Base-by-base conservation (phyloP, 2,797 vertebrate genomes). In the Atherinosoma microstoma region DNA sequence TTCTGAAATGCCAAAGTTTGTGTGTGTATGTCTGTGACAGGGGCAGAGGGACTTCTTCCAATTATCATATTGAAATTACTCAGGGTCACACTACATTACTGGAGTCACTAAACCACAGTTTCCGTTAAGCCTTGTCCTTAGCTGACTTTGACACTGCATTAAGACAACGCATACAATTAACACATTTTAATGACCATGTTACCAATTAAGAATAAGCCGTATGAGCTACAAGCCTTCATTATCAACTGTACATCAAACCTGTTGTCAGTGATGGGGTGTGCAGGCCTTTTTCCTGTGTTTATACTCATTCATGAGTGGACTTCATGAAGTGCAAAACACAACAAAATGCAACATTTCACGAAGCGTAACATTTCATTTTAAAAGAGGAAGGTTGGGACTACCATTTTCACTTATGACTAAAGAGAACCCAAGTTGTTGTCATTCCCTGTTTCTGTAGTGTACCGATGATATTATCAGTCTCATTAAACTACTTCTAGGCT, bases 141-240 rank as follows among this genome's bases (percentile, higher is more conserved):
- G 82, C 79, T 88, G 80, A 90, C 84, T 90, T 90, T 86, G 87
- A 90, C 85, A 67, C 78, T 70, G 80, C 78, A 71, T 89, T 91
- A 85, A 76, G 78, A 89, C 78, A 87, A 83, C 87, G 89, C 85
- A 75, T 84, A 76, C 89, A 89, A 90, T 92, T 88, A 92, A 86
- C 90, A 85, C 86, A 82, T 84, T 91, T 90, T 93, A 92, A 92
- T 94, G 89, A 80, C 75, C 58, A 51, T 79, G 70, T 83, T 85
- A 85, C 67, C 84, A 89, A 92, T 91, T 92, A 92, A 87, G 91
- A 90, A 78, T 63, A 80, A 84, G 83, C 80, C 68, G 66, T 51
- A 51, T 75, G 82, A 86, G 77, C 86, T 79, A 51, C 73, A 61
- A 74, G 79, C 66, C 53, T 59, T 84, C 67, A 77, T 65, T 67